Conservation (phyloP, 2,797 vertebrate species). For the Typhlichthys eigenmanni region DNA sequence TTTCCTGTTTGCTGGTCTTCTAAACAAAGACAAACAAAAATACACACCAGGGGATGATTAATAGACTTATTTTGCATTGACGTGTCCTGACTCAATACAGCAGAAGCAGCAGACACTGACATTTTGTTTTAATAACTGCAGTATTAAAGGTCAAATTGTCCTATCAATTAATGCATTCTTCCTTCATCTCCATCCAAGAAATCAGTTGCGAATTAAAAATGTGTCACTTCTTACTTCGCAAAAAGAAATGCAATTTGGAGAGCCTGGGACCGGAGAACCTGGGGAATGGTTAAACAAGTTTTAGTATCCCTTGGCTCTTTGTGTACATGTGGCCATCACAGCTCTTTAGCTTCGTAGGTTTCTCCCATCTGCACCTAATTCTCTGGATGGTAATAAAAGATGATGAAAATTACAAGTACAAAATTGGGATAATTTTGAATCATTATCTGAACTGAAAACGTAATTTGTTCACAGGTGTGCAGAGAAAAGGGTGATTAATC, state of each 20-base stretch:
- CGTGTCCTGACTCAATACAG: slow-evolving; percentile 51
- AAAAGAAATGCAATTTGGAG: slow-evolving; percentile 4
- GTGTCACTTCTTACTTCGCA: slow-evolving; percentile 14
- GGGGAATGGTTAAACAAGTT: background rate
- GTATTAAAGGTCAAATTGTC: slow-evolving; percentile 51
- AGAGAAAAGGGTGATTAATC: slow-evolving; percentile 20
- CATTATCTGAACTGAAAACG: background rate
- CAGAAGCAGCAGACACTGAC: slow-evolving; percentile 35
- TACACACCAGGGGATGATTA: slow-evolving; percentile 31
- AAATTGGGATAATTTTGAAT: slow-evolving; percentile 12
- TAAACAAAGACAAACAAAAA: slow-evolving; percentile 23
- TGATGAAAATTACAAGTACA: slow-evolving; percentile 10
- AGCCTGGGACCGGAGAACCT: background rate
- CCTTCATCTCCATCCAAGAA: slow-evolving; percentile 11
- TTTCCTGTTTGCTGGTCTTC: slow-evolving; percentile 12
- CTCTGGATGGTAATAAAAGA: slow-evolving; percentile 7
- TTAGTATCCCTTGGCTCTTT: background rate
- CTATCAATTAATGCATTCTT: slow-evolving; percentile 46
- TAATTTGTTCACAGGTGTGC: slow-evolving; percentile 17
- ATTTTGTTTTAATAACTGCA: slow-evolving; percentile 59
- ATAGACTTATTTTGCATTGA: slow-evolving; percentile 46
- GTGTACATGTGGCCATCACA: background rate
- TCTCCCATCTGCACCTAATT: slow-evolving; percentile 10
- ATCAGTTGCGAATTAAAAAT: slow-evolving; percentile 12
- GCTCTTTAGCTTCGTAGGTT: background rate